A percentile compares a stretch with the other conserved stretches of the same genome.
Conservation (phyloP, 1,140 invertebrate species). For the Pseudomyrmex gracilis region DNA sequence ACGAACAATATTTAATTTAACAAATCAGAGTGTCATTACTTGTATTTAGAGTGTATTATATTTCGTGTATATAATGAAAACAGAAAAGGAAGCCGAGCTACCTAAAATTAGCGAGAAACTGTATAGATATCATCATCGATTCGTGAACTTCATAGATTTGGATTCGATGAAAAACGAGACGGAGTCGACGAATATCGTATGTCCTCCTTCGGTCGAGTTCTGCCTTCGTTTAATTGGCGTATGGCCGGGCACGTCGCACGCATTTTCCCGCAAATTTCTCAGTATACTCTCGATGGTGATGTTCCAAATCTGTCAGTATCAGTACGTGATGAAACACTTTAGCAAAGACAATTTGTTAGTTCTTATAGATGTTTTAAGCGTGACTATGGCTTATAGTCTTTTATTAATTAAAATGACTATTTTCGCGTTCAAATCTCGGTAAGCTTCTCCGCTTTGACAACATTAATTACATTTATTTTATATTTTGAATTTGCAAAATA, state of each 20-base stretch:
- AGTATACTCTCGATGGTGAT: neutral
- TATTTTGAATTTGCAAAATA: too few relatives aligned
- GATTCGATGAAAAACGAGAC: neutral
- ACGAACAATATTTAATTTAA: neutral
- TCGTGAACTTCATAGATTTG: neutral
- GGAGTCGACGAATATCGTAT: slow-evolving; percentile 11
- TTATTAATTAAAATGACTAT: slow-evolving; percentile 54
- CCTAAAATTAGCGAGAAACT: neutral
- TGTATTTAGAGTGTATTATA: neutral
- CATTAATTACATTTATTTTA: neutral
- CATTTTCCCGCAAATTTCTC: slow-evolving; percentile 11
- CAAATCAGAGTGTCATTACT: neutral
- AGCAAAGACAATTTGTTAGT: neutral
- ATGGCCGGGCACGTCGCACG: slow-evolving; percentile 44
- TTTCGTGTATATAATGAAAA: neutral
- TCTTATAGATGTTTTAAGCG: slow-evolving; percentile 52
- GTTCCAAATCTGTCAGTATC: slow-evolving; percentile 47
- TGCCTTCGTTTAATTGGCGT: slow-evolving; percentile 47
- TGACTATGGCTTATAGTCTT: slow-evolving; percentile 17
- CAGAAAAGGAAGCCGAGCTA: neutral
- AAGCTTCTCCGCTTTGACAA: neutral
- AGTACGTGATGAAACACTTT: slow-evolving; percentile 43
- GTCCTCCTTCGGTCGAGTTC: slow-evolving; percentile 28
- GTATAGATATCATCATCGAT: too few relatives aligned
- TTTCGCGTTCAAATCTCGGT: slow-evolving; percentile 35